phyloP scores from a whole-genome alignment of 53 echinoderm and acorn worm species.

The Hippasteria phrygiana region DNA sequence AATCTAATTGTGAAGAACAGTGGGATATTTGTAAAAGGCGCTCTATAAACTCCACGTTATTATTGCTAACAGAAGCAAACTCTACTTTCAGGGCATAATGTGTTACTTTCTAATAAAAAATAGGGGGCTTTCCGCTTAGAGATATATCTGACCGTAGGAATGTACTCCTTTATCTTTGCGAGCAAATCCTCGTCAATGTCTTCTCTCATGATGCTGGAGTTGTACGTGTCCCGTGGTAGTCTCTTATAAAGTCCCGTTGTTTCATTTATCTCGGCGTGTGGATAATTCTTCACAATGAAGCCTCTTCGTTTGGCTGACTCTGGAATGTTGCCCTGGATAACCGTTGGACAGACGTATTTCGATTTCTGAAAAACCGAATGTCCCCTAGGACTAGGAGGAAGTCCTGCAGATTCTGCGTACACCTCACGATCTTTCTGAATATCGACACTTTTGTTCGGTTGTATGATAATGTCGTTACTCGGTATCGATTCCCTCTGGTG shows the following conservation, averaged over 20 bases:
- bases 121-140: too few relatives aligned
- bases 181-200: background rate
- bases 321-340: background rate
- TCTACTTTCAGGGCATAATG: too few relatives aligned
- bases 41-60: too few relatives aligned
- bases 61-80: too few relatives aligned
- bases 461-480: too few relatives aligned
- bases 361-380: background rate
- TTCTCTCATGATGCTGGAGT: conserved; percentile 1
- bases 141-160: conserved; percentile 1
- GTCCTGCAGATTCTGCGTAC: too few relatives aligned
- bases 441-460: too few relatives aligned
- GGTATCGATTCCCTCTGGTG: too few relatives aligned
- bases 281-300: conserved; percentile 15
- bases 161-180: background rate
- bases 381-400: background rate
- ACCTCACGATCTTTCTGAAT: too few relatives aligned
- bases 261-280: background rate
- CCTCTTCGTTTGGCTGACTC: background rate
- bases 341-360: background rate
- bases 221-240: background rate
- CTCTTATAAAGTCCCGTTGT: conserved; percentile 12
- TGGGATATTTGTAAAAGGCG: too few relatives aligned
- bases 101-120: too few relatives aligned
- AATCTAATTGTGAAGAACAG: too few relatives aligned